Evolutionary conservation across 2,797 vertebrate genomes (phyloP).

Genomic region (Sibirionetta formosa): DNA sequence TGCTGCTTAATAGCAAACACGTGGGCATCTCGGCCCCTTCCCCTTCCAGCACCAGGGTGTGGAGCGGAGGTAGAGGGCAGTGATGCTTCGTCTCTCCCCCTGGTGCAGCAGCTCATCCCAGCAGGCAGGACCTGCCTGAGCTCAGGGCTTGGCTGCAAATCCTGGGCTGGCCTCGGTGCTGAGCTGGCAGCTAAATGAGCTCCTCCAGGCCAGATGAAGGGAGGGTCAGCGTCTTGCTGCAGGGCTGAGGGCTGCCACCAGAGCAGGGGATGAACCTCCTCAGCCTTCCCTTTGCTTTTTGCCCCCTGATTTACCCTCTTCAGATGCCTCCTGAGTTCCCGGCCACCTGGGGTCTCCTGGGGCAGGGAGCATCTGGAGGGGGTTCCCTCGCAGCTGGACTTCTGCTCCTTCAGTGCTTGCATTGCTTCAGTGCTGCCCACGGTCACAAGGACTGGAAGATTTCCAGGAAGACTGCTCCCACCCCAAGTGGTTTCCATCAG

Average conservation of each 20-base stretch:
- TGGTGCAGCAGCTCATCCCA: background rate
- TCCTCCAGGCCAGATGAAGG: background rate
- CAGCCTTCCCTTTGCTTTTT: background rate
- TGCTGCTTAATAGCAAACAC: conserved; percentile 4
- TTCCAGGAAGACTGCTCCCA: background rate
- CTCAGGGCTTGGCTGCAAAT: background rate
- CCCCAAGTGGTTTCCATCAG: background rate
- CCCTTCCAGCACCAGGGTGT: background rate
- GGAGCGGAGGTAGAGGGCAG: background rate
- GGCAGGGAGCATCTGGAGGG: background rate
- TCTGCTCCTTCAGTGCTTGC: background rate
- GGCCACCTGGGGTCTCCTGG: background rate
- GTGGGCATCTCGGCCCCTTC: background rate
- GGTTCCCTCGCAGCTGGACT: background rate
- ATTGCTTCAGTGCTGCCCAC: background rate
- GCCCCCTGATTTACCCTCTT: rapidly evolving
- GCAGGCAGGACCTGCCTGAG: background rate
- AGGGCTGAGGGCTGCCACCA: background rate
- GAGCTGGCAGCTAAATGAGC: background rate
- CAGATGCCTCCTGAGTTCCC: background rate
- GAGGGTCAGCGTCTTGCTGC: rapidly evolving
- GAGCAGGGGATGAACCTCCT: rapidly evolving
- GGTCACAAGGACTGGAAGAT: background rate
- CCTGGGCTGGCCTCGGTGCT: background rate
- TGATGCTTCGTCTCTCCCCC: background rate